Conservation (phyloP, 2,797 vertebrate species). For the Streptopelia turtur region DNA sequence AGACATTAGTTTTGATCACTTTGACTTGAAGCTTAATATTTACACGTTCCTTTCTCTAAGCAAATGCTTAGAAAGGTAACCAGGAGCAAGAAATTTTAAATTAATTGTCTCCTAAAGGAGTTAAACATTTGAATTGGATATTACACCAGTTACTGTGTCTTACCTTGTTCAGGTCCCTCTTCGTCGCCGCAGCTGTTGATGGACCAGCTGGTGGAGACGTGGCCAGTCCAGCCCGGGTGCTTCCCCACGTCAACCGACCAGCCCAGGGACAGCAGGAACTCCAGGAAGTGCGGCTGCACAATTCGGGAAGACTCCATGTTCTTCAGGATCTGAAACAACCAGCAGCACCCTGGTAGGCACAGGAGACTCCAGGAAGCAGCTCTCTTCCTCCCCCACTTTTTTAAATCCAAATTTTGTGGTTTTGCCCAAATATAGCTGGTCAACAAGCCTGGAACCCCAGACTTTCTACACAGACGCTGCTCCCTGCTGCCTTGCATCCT, state of each 20-base stretch:
- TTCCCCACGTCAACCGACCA: constrained; percentile 86
- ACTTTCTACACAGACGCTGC: background rate
- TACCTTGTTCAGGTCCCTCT: constrained; percentile 84
- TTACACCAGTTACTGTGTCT: background rate
- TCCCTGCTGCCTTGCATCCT: background rate
- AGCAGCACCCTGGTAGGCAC: background rate
- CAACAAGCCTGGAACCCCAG: background rate
- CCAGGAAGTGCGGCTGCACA: constrained; percentile 88
- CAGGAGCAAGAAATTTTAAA: background rate
- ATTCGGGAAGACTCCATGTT: constrained; percentile 88
- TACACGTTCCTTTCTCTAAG: background rate
- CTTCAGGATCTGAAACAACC: constrained; percentile 86
- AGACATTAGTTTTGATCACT: background rate
- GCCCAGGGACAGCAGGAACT: constrained; percentile 91
- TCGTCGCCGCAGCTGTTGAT: constrained; percentile 86
- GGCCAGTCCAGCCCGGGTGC: constrained; percentile 90
- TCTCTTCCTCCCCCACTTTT: background rate
- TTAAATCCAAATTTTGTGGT: background rate
- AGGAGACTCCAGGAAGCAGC: background rate
- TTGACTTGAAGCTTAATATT: background rate
- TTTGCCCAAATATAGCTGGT: background rate
- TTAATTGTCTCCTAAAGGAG: background rate
- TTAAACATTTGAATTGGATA: background rate
- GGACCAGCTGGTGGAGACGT: constrained; percentile 94
- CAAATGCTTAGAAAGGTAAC: background rate